Evolutionary conservation across 2,888 invertebrate species (phyloP).

Genomic region (Stratiomys singularior): DNA sequence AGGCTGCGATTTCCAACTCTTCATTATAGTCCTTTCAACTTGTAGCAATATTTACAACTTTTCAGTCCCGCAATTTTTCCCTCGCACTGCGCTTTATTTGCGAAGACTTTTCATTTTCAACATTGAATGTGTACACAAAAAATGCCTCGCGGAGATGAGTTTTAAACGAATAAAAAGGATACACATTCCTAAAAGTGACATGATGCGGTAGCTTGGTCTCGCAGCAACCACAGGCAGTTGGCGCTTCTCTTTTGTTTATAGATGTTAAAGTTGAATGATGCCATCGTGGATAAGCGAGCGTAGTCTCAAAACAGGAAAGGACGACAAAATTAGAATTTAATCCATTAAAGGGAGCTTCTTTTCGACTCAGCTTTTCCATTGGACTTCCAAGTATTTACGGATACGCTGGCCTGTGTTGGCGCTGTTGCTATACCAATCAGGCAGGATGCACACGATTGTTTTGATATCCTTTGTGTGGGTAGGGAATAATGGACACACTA

Average conservation of each 20-base stretch:
- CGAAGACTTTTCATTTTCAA: conserved; percentile 1
- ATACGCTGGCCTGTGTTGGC: neutral
- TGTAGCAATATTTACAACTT: conserved; percentile 25
- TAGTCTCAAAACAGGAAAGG: neutral
- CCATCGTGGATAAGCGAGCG: neutral
- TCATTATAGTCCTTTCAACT: neutral
- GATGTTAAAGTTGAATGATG: neutral
- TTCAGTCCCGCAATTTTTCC: conserved; percentile 20
- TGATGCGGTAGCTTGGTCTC: neutral
- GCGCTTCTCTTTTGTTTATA: neutral
- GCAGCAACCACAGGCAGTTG: neutral
- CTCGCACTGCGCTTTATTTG: neutral
- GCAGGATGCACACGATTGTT: conserved; percentile 7
- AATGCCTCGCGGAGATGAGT: neutral
- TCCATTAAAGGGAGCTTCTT: conserved; percentile 18
- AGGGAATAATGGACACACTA: conserved; percentile 3
- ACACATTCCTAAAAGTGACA: neutral
- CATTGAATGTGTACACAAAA: neutral
- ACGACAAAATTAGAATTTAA: conserved; percentile 23
- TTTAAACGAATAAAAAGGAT: neutral
- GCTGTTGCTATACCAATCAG: no score
- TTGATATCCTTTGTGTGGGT: neutral
- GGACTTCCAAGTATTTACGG: neutral
- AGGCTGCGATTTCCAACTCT: neutral
- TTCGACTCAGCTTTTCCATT: neutral